A percentile compares a stretch with the other conserved stretches of the same genome.
Evolutionary conservation across 2,888 invertebrate genomes (phyloP).

Genomic region (Caenorhabditis sp.): DNA sequence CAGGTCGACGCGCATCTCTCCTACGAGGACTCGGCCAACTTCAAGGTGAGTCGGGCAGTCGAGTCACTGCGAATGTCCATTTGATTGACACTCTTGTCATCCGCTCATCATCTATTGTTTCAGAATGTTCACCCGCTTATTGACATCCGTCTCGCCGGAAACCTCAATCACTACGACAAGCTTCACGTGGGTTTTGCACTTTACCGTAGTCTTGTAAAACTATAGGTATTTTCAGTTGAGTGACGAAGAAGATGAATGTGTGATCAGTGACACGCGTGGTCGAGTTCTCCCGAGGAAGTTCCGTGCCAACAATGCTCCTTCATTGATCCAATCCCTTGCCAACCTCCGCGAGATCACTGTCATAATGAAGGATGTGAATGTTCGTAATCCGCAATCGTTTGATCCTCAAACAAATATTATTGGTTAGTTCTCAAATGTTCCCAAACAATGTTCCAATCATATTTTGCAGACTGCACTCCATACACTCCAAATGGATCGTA

Average conservation of each 20-base stretch:
- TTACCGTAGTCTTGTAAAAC: neutral
- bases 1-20: constrained; percentile 69
- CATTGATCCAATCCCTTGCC: constrained; percentile 52
- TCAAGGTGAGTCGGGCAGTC: constrained; percentile 67
- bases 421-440: constrained; percentile 2
- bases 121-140: constrained; percentile 43
- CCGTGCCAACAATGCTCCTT: constrained; percentile 49
- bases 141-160: constrained; percentile 39
- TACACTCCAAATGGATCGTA: constrained; percentile 72
- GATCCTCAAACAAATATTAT: constrained; percentile 26
- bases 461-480: constrained; percentile 60
- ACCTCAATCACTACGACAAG: constrained; percentile 55
- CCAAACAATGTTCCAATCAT: neutral
- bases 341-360: constrained; percentile 63
- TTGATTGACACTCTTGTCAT: neutral
- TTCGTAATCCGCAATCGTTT: constrained; percentile 9
- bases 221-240: constrained; percentile 57
- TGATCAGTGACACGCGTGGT: constrained; percentile 61
- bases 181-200: constrained; percentile 41
- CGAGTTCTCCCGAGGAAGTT: constrained; percentile 43
- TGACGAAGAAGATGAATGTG: constrained; percentile 68
- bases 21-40: constrained; percentile 70
- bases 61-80: neutral
- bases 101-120: constrained; percentile 2
- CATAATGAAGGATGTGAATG: constrained; percentile 69